Percentiles rank a stretch among this genome's conserved stretches.
Conservation (phyloP, 2,113 vertebrate species). For the Crypturellus undulatus region DNA sequence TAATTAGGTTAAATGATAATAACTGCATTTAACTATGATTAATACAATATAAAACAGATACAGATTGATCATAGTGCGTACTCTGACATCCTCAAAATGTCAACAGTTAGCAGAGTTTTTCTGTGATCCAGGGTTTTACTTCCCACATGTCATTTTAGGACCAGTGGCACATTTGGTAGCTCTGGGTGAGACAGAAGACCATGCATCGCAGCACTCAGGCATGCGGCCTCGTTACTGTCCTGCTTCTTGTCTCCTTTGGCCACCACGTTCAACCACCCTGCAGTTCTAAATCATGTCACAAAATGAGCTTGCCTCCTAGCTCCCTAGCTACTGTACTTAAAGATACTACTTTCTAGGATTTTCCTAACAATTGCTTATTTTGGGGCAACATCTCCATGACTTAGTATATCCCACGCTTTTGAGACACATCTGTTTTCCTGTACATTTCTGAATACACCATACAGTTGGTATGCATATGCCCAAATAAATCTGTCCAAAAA, state of each 20-base stretch:
- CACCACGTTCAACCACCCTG: background rate
- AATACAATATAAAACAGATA: background rate
- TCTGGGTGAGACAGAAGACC: background rate
- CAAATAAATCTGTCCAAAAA: conserved; percentile 27
- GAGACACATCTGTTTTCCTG: conserved; percentile 21
- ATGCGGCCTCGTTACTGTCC: background rate
- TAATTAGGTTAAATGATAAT: background rate
- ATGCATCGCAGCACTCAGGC: accelerated
- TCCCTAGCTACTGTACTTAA: background rate
- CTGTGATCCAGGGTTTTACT: background rate
- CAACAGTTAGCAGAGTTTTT: background rate
- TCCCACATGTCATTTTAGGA: background rate
- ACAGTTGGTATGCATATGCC: background rate
- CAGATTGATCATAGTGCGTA: background rate
- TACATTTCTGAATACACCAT: background rate
- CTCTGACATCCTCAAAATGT: background rate
- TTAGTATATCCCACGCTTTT: background rate
- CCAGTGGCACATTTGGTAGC: background rate
- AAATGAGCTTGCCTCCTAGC: background rate
- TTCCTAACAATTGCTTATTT: conserved; percentile 6
- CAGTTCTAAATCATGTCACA: background rate
- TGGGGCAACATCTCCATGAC: background rate
- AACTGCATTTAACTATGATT: background rate
- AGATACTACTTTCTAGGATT: background rate
- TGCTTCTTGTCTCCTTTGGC: background rate